Evolutionary conservation across 1,140 invertebrate species (phyloP), one percentile per base, ranked within the genome.

Genomic region (Drosophila gunungcola): DNA sequence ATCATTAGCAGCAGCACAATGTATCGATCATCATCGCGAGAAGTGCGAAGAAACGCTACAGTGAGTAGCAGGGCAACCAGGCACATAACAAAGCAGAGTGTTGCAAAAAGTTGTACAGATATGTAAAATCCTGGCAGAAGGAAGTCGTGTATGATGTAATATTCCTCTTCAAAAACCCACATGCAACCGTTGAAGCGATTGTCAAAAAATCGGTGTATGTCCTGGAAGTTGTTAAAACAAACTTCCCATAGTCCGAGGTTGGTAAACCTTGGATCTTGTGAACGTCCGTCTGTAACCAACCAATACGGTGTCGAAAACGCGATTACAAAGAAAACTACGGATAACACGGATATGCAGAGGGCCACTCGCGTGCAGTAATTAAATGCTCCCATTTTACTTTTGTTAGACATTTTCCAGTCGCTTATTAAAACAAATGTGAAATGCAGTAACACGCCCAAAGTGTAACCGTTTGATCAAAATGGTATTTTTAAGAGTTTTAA

Each of bases 131-230:
- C 96, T 41, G 96, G 96, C 73, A 97, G 90, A 11, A 98, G 93
- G 61, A 97, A 95, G 73, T 97, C 96, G 81, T 96, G 95, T 73
- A 97, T 96, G 62, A 98, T 97, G 82, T 97, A 97, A 86, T 97
- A 98, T 93, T 98, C 97, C 92, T 98, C 97, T 93, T 97, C 96
- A 83, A 98, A 97, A 27, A 98, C 95, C 97, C 97, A 98, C 95
- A 97, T 97, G 89, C 97, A 98, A 0, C 96, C 96, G 36, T 93
- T 94, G 80, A 98, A 97, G 53, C 93, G 93, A 3, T 94, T 95
- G 73, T 98, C 97, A 84, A 96, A 97, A 78, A 94, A 94, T 79
- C 96, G 95, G 90, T 97, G 96, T 9, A 96, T 94, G 85, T 98
- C 97, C 92, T 96, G 94, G 91, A 98, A 98, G 34, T 96, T 94